These are phyloP conservation scores for Procambarus clarkii DNA, from an alignment of 1,140 invertebrate genomes.

Conservation along the genomic window DNA sequence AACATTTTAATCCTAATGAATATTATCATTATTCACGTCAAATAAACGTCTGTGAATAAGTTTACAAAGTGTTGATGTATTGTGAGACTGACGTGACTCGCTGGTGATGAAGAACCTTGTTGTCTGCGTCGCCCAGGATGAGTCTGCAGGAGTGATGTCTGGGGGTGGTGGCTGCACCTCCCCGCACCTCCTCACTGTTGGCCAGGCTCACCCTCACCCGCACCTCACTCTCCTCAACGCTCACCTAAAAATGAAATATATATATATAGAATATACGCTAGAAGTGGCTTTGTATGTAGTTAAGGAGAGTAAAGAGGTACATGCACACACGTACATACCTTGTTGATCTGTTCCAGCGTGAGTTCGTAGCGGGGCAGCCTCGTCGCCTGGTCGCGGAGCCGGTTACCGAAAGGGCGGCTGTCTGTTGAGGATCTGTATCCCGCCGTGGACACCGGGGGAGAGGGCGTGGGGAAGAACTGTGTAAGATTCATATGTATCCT, in stretches of 20 bases:
- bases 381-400: slow-evolving; percentile 74
- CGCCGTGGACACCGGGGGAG: background rate
- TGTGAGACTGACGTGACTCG: slow-evolving; percentile 74
- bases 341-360: slow-evolving; percentile 76
- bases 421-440: slow-evolving; percentile 76
- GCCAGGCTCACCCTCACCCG: slow-evolving; percentile 45
- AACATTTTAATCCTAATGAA: too few relatives aligned
- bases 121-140: slow-evolving; percentile 76
- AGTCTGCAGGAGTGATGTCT: slow-evolving; percentile 75
- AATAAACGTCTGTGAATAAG: too few relatives aligned
- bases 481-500: too few relatives aligned
- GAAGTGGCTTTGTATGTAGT: too few relatives aligned
- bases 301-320: too few relatives aligned
- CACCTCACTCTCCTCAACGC: slow-evolving; percentile 20
- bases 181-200: slow-evolving; percentile 73
- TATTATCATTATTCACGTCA: too few relatives aligned
- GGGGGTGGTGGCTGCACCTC: slow-evolving; percentile 73
- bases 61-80: too few relatives aligned
- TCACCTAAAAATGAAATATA: slow-evolving; percentile 3
- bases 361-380: slow-evolving; percentile 77
- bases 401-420: slow-evolving; percentile 79
- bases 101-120: slow-evolving; percentile 75
- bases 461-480: too few relatives aligned
- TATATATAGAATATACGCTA: too few relatives aligned
- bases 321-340: slow-evolving; percentile 29